Evolutionary conservation across 2,888 invertebrate species (phyloP).

Genomic region (Drosophila testacea): DNA sequence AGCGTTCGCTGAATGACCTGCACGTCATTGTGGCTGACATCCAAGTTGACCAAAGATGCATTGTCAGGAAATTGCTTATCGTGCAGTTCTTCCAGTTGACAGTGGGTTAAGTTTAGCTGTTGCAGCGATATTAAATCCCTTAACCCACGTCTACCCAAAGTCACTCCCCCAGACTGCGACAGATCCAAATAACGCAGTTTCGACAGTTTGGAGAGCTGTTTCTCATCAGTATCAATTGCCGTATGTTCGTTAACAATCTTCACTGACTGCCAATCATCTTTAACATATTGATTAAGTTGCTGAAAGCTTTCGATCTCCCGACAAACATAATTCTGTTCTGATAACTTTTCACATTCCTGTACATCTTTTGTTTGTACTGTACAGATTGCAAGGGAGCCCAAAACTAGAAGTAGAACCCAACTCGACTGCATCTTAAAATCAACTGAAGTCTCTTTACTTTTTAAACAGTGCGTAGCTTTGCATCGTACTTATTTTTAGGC

Average conservation of each 20-base stretch:
- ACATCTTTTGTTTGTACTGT: conserved; percentile 43
- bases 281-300: conserved; percentile 47
- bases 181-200: conserved; percentile 71
- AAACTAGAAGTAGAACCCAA: conserved; percentile 35
- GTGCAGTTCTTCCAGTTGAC: conserved; percentile 64
- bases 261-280: conserved; percentile 58
- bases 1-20: conserved; percentile 47
- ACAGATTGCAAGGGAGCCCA: conserved; percentile 2
- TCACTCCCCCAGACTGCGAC: conserved; percentile 70
- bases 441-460: conserved; percentile 26
- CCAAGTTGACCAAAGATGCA: conserved; percentile 66
- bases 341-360: conserved; percentile 57
- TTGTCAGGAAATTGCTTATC: conserved; percentile 56
- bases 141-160: conserved; percentile 64
- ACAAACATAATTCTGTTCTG: conserved; percentile 44
- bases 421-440: conserved; percentile 46
- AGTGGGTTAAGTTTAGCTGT: conserved; percentile 75
- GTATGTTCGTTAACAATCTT: conserved; percentile 61
- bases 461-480: conserved; percentile 21
- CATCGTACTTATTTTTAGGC: conserved; percentile 44
- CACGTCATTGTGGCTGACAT: conserved; percentile 80
- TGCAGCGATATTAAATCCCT: conserved; percentile 63
- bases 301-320: conserved; percentile 60
- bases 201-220: conserved; percentile 35
- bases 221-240: conserved; percentile 40